Evolutionary conservation across 1,140 invertebrate genomes (phyloP).

Genomic region (Heliothis subflexa): DNA sequence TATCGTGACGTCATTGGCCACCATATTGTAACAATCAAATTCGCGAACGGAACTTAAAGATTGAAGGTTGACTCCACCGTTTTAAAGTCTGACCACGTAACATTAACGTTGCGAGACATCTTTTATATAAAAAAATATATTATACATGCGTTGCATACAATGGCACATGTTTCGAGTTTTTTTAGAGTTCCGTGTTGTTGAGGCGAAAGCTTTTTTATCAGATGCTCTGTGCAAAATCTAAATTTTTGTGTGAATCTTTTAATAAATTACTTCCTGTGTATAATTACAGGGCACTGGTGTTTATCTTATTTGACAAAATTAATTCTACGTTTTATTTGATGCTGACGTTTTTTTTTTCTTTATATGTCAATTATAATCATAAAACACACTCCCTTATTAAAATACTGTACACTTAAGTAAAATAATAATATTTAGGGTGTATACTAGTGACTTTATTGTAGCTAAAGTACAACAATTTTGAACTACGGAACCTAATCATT

Average conservation of each 20-base stretch:
- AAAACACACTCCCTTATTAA: too few relatives aligned
- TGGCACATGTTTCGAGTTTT: slow-evolving; percentile 18
- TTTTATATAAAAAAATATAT: slow-evolving; percentile 30
- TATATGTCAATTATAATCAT: too few relatives aligned
- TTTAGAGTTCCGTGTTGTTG: neutral
- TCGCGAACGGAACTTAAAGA: slow-evolving; percentile 35
- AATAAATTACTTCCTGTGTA: too few relatives aligned
- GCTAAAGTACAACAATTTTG: neutral
- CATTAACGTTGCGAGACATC: slow-evolving; percentile 27
- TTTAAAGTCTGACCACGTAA: slow-evolving; percentile 33
- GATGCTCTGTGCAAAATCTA: too few relatives aligned
- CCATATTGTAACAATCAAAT: slow-evolving; percentile 5
- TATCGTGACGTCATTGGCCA: neutral
- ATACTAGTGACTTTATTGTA: too few relatives aligned
- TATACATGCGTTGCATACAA: slow-evolving; percentile 35
- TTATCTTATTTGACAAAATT: too few relatives aligned
- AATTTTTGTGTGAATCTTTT: too few relatives aligned
- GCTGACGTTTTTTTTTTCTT: too few relatives aligned
- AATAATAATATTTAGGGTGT: too few relatives aligned
- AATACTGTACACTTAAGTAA: too few relatives aligned
- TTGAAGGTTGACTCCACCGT: slow-evolving; percentile 15
- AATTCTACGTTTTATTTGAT: too few relatives aligned
- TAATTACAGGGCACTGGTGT: too few relatives aligned
- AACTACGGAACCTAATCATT: neutral
- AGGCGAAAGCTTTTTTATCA: neutral